Conservation (phyloP, 2,888 invertebrate species). For the Drepana falcataria region DNA sequence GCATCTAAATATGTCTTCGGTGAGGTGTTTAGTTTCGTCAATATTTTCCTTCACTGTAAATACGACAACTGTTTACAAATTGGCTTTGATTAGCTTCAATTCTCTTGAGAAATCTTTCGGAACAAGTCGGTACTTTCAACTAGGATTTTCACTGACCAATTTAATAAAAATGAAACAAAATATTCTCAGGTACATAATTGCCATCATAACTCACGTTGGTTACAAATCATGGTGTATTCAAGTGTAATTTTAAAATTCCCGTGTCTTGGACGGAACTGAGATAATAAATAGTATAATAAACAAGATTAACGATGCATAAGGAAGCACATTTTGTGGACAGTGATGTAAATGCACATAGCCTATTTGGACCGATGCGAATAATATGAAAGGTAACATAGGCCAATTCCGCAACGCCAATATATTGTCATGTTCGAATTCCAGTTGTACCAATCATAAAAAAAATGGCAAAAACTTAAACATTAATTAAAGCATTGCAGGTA, state of each 20-base stretch:
- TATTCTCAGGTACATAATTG: neutral
- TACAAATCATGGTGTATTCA: constrained; percentile 2
- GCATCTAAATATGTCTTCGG: no score
- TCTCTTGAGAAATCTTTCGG: no score
- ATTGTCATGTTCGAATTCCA: no score
- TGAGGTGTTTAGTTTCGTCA: no score
- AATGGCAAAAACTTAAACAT: no score
- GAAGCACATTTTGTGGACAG: constrained; percentile 69
- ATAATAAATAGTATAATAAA: constrained; percentile 74
- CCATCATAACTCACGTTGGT: neutral
- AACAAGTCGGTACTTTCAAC: neutral
- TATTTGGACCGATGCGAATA: neutral
- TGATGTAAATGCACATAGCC: constrained; percentile 57
- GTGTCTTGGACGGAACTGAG: constrained; percentile 24
- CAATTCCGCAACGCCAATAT: no score
- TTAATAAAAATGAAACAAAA: neutral
- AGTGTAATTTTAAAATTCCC: constrained; percentile 3
- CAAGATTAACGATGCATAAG: constrained; percentile 74
- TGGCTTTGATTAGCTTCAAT: no score
- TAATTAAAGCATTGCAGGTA: no score
- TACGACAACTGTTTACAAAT: no score
- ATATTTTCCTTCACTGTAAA: no score
- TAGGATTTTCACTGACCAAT: neutral
- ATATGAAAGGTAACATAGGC: no score
- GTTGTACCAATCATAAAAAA: no score